Evolutionary conservation across 2,888 invertebrate species (phyloP).

Genomic region (Augochlorella aurata): DNA sequence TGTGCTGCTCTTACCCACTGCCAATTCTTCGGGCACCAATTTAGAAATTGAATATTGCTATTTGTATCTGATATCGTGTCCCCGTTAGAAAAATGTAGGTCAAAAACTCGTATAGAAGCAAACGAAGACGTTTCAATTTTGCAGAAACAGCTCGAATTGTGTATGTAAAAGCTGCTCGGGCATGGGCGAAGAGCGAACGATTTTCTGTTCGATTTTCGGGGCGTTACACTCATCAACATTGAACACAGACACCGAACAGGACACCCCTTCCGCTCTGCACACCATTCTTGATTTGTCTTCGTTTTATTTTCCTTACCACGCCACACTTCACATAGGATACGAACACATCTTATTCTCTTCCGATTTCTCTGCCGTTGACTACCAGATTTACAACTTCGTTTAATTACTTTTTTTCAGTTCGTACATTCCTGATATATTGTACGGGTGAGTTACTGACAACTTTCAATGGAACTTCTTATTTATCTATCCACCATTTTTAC

Average conservation of each 20-base stretch:
- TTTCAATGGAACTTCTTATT: background rate
- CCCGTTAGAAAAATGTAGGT: constrained; percentile 6
- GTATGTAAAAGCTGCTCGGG: constrained; percentile 1
- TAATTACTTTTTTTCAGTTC: constrained; percentile 3
- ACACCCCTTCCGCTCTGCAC: constrained; percentile 12
- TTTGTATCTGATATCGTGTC: too few species aligned
- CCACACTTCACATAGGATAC: background rate
- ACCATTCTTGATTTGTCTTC: constrained; percentile 7
- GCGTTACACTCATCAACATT: constrained; percentile 50
- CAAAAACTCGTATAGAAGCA: background rate
- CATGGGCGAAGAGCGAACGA: constrained; percentile 32
- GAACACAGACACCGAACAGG: constrained; percentile 23
- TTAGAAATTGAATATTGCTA: background rate
- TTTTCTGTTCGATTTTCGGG: constrained; percentile 39
- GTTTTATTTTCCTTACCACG: background rate
- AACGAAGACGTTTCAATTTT: constrained; percentile 29
- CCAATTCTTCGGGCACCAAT: background rate
- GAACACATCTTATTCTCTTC: background rate
- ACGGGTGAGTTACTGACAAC: constrained; percentile 2
- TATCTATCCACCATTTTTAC: background rate
- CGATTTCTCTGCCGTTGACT: background rate
- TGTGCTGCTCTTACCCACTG: background rate
- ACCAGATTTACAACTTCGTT: background rate
- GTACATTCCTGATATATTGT: constrained; percentile 2
- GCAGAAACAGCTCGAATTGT: constrained; percentile 20